Evolutionary conservation across 2,888 invertebrate genomes (phyloP).

Genomic region (Plebejus argus): DNA sequence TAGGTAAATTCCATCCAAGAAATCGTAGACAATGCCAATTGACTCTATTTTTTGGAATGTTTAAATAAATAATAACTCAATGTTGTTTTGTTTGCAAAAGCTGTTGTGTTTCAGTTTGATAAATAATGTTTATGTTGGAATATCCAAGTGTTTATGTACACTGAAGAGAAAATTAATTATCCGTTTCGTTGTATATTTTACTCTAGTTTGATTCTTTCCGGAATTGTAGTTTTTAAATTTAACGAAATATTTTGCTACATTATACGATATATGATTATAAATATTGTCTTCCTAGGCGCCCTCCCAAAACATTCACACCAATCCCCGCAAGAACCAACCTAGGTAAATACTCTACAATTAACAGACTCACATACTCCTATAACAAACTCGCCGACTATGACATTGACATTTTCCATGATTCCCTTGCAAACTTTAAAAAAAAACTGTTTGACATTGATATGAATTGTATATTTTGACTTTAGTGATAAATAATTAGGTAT

Average conservation of each 20-base stretch:
- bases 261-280: too few species aligned
- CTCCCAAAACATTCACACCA: too few species aligned
- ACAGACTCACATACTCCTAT: too few species aligned
- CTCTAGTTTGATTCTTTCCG: slow-evolving; percentile 12
- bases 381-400: too few species aligned
- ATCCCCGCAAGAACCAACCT: too few species aligned
- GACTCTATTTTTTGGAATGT: not conserved
- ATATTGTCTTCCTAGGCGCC: too few species aligned
- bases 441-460: too few species aligned
- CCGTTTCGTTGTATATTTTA: slow-evolving; percentile 3
- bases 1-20: not conserved
- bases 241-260: not conserved
- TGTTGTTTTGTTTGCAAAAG: slow-evolving; percentile 22
- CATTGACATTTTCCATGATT: too few species aligned
- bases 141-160: slow-evolving; percentile 7
- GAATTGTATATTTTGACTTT: too few species aligned
- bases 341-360: too few species aligned
- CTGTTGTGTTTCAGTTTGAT: slow-evolving; percentile 24
- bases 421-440: too few species aligned
- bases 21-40: not conserved
- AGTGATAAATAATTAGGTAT: too few species aligned
- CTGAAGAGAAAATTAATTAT: slow-evolving; percentile 12
- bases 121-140: slow-evolving; percentile 22
- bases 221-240: slow-evolving; percentile 8
- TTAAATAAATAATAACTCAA: slow-evolving; percentile 24